Base-by-base conservation (phyloP, 1,140 invertebrate genomes). In the Oedothorax gibbosus region DNA sequence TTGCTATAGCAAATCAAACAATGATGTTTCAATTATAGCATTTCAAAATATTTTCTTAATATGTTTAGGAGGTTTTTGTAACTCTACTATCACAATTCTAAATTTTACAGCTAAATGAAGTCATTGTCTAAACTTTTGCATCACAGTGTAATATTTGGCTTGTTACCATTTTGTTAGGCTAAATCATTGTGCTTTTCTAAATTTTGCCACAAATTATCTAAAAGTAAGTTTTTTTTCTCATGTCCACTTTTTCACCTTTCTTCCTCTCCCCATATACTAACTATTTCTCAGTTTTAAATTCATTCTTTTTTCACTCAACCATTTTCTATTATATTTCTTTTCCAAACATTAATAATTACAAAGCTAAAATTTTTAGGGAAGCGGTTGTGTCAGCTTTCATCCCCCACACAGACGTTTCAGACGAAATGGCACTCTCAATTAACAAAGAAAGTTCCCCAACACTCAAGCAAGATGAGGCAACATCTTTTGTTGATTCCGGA, bases 371-470 rank as follows among this genome's bases (percentile, higher is more conserved):
- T 85, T 66, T 50, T 57, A 87, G 87, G 53, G 86, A 87, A 65
- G 73, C 84, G 15, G 77, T 87, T 4, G 65, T 87, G 35, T 78
- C 83, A 15, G 81, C 82, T 15, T 80, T 87, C 56, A 54, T 71
- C 20, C 86, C 87, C 49, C 87, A 87, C 65, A 79, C 86, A 9
- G 80, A 87, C 12, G 35, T 86, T n/a, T 65, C 76, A 60, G 75
- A 71, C 20, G 71, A 62, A 35, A 64, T 57, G 50, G 64, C 65
- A 9, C 35, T 75, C 53, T 60, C 78, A 35, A 15, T 81, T 18
- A 81, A 81, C 10, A 81, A 81, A 71, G 62, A 71, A 51, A 77
- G 60, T 50, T 60, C 76, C 50, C 60, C 35, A 6, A 12, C 35
- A 20, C 18, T 66, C n/a, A 86, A 73, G 50, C 62, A 73, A 65